Evolutionary conservation across 2,113 vertebrate genomes (phyloP).

Genomic region (Danio rerio): GRCz12tu NC_133187.1:27816001-27816500

Average conservation of each 20-base stretch:
- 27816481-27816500: too few relatives aligned
- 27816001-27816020: conserved; percentile 9
- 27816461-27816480: too few relatives aligned
- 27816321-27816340: too few relatives aligned
- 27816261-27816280: too few relatives aligned
- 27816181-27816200: conserved; percentile 8
- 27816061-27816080: not conserved
- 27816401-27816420: too few relatives aligned
- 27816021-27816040: not conserved
- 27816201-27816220: not conserved
- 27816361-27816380: too few relatives aligned
- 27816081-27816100: not conserved
- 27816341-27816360: too few relatives aligned
- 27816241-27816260: not conserved
- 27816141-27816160: not conserved
- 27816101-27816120: not conserved
- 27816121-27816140: not conserved
- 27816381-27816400: too few relatives aligned
- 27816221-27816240: not conserved
- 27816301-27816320: too few relatives aligned
- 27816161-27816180: conserved; percentile 15
- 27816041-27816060: not conserved
- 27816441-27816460: too few relatives aligned
- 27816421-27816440: too few relatives aligned
- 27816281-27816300: too few relatives aligned